These are phyloP conservation scores for Catostylus mosaicus DNA, from an alignment of 30 jellyfish, hydroid and myxozoan genomes.

Conservation along the genomic window DNA sequence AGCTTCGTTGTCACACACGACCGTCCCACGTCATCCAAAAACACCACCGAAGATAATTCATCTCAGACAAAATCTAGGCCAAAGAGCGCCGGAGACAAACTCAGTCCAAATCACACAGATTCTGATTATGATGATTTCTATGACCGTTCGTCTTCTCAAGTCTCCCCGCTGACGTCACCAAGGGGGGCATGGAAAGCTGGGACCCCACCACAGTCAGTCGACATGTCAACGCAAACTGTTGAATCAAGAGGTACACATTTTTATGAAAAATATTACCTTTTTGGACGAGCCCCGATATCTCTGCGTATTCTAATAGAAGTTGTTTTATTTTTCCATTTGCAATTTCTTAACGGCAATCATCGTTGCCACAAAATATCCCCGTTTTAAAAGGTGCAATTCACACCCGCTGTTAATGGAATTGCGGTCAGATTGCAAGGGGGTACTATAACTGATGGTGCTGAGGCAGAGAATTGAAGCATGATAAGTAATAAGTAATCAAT, in stretches of 20 bases:
- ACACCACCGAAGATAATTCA: neutral
- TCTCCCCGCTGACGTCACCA: constrained; percentile 71
- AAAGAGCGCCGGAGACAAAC: constrained; percentile 49
- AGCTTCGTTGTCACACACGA: constrained; percentile 26
- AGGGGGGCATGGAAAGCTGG: constrained; percentile 78
- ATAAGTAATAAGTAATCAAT: too few relatives aligned
- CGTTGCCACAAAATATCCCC: too few relatives aligned
- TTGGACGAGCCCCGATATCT: too few relatives aligned
- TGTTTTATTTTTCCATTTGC: too few relatives aligned
- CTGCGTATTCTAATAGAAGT: too few relatives aligned
- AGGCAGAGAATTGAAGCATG: too few relatives aligned
- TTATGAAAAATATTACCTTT: too few relatives aligned
- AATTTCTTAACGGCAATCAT: too few relatives aligned
- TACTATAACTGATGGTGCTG: too few relatives aligned
- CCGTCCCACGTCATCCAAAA: neutral
- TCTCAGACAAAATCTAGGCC: constrained; percentile 42
- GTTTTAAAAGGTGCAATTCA: too few relatives aligned
- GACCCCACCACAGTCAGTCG: constrained; percentile 57
- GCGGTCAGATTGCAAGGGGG: too few relatives aligned
- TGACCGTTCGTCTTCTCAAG: constrained; percentile 61
- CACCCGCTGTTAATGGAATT: too few relatives aligned
- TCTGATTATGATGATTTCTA: constrained; percentile 77
- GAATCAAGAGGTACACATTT: constrained; percentile 77
- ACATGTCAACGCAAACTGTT: constrained; percentile 82
- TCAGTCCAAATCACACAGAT: constrained; percentile 21